Evolutionary conservation across 2,888 invertebrate genomes (phyloP).

Genomic region (Idaea straminata): DNA sequence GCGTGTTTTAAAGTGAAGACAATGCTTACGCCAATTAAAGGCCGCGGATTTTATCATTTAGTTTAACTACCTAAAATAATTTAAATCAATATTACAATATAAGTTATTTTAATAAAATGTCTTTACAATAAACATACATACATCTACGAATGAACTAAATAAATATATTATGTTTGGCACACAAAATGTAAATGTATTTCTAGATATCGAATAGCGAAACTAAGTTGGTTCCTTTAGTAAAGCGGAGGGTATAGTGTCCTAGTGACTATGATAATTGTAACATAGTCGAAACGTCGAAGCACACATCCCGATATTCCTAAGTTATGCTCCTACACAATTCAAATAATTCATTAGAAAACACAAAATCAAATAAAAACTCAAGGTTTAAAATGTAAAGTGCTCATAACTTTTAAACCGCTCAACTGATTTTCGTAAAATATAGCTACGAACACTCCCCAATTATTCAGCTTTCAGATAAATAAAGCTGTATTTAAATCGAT

Average conservation of each 20-base stretch:
- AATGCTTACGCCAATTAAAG: too few relatives aligned
- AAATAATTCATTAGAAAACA: too few relatives aligned
- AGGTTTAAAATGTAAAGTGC: too few relatives aligned
- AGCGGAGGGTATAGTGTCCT: too few relatives aligned
- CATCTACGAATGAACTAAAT: background rate
- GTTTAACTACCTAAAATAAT: background rate
- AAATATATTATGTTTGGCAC: background rate
- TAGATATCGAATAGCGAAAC: too few relatives aligned
- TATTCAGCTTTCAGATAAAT: background rate
- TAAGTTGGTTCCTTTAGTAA: background rate
- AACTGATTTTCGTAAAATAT: background rate
- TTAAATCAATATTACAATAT: background rate
- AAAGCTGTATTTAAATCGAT: background rate
- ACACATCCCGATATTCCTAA: too few relatives aligned
- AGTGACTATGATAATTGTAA: too few relatives aligned
- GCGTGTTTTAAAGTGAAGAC: too few relatives aligned
- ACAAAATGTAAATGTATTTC: background rate
- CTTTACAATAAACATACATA: background rate
- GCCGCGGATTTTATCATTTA: background rate
- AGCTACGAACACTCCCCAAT: background rate
- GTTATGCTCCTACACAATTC: too few relatives aligned
- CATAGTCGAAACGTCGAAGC: too few relatives aligned
- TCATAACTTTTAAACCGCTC: too few relatives aligned
- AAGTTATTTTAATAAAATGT: background rate
- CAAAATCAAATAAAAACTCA: too few relatives aligned